Evolutionary conservation across 2,888 invertebrate species (phyloP).

Genomic region (Diadegma fenestrale): DNA sequence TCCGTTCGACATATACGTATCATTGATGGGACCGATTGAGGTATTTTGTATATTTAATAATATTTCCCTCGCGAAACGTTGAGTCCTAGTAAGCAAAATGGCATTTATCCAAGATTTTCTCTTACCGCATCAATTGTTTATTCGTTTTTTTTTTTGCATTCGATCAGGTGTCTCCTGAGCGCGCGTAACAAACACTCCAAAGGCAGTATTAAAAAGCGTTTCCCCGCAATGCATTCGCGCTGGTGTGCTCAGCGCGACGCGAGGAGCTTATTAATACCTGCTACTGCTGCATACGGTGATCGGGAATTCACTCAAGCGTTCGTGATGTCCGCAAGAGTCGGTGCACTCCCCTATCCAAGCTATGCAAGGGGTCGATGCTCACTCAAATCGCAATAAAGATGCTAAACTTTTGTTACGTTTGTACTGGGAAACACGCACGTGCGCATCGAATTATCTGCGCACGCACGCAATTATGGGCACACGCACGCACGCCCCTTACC

Average conservation of each 20-base stretch:
- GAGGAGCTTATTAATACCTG: slow-evolving; percentile 67
- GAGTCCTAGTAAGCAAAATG: not conserved
- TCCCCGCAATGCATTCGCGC: slow-evolving; percentile 49
- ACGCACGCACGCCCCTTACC: not conserved
- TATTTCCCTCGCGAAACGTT: not conserved
- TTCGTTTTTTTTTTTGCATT: slow-evolving; percentile 17
- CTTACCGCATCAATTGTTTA: slow-evolving; percentile 4
- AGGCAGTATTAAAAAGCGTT: slow-evolving; percentile 39
- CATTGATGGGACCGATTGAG: not conserved
- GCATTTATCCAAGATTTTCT: slow-evolving; percentile 22
- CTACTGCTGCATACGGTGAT: slow-evolving; percentile 62
- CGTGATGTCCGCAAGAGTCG: slow-evolving; percentile 61
- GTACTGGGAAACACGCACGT: slow-evolving; percentile 22
- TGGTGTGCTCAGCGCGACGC: slow-evolving; percentile 52
- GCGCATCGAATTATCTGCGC: slow-evolving; percentile 33
- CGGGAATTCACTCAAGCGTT: slow-evolving; percentile 56
- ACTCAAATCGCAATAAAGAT: slow-evolving; percentile 59
- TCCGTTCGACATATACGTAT: not conserved
- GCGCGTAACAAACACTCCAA: slow-evolving; percentile 43
- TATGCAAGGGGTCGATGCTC: slow-evolving; percentile 66
- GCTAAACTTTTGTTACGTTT: slow-evolving; percentile 13
- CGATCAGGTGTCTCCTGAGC: slow-evolving; percentile 13
- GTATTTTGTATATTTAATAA: not conserved
- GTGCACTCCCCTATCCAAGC: slow-evolving; percentile 58
- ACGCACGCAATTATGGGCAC: slow-evolving; percentile 1